These are phyloP conservation scores for Manis pentadactyla DNA, from an alignment of 2,797 vertebrate species.

Conservation along the genomic window DNA sequence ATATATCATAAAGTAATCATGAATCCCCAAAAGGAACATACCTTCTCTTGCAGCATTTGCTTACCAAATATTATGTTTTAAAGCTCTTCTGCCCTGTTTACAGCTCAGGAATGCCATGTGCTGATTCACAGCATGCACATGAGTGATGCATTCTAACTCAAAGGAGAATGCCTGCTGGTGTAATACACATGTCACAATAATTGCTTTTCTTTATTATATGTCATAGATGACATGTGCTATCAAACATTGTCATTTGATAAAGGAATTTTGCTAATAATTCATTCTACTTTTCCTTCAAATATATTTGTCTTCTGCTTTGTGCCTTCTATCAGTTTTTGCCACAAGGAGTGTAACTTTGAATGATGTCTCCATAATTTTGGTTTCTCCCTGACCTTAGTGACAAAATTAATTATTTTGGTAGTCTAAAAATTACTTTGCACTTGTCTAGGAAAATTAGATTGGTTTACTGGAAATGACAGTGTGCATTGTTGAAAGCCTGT, in stretches of 20 bases:
- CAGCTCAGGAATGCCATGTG: background rate
- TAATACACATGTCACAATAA: fast-evolving
- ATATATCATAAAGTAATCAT: background rate
- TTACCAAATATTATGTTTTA: fast-evolving
- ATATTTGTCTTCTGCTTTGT: background rate
- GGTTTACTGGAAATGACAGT: background rate
- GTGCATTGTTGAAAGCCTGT: background rate
- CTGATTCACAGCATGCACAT: fast-evolving
- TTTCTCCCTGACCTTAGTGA: background rate
- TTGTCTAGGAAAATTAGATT: background rate
- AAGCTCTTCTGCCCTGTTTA: background rate
- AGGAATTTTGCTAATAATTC: background rate
- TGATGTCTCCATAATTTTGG: background rate
- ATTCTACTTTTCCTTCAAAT: background rate
- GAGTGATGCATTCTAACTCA: background rate
- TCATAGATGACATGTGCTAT: background rate
- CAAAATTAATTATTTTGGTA: background rate
- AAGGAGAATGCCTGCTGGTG: background rate
- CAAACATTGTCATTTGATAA: background rate
- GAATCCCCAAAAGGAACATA: background rate
- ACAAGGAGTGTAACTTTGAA: background rate
- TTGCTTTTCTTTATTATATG: background rate
- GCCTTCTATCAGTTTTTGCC: background rate
- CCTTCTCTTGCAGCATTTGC: background rate
- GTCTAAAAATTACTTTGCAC: background rate